Conservation (phyloP, 1,140 invertebrate species). For the Rhagoletis pomonella region DNA sequence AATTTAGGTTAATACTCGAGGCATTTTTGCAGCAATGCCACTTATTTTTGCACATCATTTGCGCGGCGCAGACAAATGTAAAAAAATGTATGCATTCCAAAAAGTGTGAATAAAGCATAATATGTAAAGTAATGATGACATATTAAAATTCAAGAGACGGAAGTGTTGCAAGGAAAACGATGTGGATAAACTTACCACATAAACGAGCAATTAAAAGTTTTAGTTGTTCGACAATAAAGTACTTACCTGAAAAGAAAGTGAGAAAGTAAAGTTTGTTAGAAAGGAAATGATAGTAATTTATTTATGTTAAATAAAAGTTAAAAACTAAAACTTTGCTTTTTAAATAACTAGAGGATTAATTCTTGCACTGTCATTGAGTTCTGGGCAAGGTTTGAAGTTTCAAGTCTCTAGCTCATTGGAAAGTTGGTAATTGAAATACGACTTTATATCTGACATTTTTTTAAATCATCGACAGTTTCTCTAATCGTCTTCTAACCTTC, state of each 20-base stretch:
- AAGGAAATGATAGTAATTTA: neutral
- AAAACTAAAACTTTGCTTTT: no score
- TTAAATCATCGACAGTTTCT: neutral
- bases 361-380: no score
- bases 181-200: neutral
- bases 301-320: no score
- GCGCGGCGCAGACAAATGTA: neutral
- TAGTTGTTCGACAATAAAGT: conserved; percentile 14
- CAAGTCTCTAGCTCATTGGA: no score
- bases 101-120: neutral
- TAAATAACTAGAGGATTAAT: no score
- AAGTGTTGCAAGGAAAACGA: neutral
- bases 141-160: neutral
- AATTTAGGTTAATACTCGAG: conserved; percentile 35
- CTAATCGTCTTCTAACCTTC: no score
- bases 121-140: neutral
- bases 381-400: no score
- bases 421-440: neutral
- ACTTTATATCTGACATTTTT: neutral
- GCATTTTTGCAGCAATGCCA: neutral
- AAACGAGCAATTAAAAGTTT: conserved; percentile 31
- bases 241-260: neutral
- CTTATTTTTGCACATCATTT: conserved; percentile 30
- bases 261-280: neutral
- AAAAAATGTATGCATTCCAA: neutral